A percentile compares a stretch with the other conserved stretches of the same genome.
Evolutionary conservation across 2,797 vertebrate species (phyloP).

Genomic region (Cryptoprocta ferox): DNA sequence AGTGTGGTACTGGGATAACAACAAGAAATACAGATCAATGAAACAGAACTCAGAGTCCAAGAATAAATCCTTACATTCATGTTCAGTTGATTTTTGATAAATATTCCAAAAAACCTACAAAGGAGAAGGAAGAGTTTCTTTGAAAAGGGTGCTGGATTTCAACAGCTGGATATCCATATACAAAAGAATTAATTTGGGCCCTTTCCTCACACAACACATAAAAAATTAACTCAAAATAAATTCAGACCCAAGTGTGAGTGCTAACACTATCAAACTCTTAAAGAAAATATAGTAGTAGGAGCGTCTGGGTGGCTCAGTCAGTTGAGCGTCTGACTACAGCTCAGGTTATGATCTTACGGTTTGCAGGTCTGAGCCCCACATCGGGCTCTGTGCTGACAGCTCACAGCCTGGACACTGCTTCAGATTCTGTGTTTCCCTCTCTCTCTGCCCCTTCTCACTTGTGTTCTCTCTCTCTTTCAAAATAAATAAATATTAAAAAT

Average conservation of each 20-base stretch:
- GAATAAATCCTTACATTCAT: background rate
- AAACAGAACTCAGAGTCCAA: background rate
- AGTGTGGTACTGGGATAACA: background rate
- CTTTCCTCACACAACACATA: background rate
- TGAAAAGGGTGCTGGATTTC: background rate
- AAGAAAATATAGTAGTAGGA: background rate
- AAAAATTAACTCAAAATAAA: constrained; percentile 21
- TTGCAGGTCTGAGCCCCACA: no score
- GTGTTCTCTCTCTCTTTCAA: no score
- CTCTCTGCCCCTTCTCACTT: no score
- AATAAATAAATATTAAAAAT: no score
- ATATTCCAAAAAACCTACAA: background rate
- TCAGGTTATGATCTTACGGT: no score
- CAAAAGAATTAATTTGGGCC: background rate
- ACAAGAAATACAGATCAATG: background rate
- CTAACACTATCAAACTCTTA: background rate
- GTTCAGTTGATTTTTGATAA: background rate
- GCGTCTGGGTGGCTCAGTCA: no score
- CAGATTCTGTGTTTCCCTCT: no score
- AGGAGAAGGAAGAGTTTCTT: background rate
- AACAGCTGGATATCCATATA: background rate
- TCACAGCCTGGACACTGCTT: no score
- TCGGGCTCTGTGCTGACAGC: no score
- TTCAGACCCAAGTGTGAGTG: background rate
- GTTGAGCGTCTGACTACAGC: no score